Evolutionary conservation across 2,113 vertebrate genomes (phyloP).

Genomic region (Centropus bengalensis): DNA sequence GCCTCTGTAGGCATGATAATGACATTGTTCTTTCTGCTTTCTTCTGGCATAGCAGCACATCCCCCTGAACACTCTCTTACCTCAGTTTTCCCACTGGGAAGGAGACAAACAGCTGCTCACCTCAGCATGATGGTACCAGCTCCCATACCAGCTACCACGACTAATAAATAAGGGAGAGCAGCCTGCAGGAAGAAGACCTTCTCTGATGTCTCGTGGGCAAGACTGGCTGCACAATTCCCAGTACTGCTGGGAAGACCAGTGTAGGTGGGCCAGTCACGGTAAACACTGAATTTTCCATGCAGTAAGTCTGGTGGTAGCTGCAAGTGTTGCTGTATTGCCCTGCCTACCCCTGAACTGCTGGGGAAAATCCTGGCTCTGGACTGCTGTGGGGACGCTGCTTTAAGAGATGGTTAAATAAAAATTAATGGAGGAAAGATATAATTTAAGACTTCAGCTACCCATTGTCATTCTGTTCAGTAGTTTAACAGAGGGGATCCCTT

Average conservation of each 20-base stretch:
- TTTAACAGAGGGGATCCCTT: not conserved
- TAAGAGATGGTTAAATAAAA: not conserved
- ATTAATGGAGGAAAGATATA: not conserved
- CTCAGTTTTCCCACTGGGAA: not conserved
- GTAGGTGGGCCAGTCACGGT: no score
- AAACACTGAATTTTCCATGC: not conserved
- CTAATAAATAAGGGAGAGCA: not conserved
- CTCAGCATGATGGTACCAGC: rapidly evolving
- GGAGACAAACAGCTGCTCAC: not conserved
- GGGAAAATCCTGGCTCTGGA: not conserved
- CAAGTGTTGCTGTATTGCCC: rapidly evolving
- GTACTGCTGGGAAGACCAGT: not conserved
- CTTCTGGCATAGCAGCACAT: not conserved
- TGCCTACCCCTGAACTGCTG: not conserved
- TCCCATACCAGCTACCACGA: rapidly evolving
- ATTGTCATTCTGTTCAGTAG: not conserved
- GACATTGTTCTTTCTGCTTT: not conserved
- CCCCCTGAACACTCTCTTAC: not conserved
- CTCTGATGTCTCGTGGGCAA: not conserved
- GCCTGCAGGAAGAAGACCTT: not conserved
- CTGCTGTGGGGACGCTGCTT: not conserved
- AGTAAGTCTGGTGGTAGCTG: not conserved
- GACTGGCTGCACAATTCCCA: not conserved
- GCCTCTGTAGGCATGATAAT: not conserved
- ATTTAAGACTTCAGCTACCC: not conserved